These are phyloP conservation scores for Tiliacea citrago DNA, from an alignment of 2,888 invertebrate species.

Conservation along the genomic window DNA sequence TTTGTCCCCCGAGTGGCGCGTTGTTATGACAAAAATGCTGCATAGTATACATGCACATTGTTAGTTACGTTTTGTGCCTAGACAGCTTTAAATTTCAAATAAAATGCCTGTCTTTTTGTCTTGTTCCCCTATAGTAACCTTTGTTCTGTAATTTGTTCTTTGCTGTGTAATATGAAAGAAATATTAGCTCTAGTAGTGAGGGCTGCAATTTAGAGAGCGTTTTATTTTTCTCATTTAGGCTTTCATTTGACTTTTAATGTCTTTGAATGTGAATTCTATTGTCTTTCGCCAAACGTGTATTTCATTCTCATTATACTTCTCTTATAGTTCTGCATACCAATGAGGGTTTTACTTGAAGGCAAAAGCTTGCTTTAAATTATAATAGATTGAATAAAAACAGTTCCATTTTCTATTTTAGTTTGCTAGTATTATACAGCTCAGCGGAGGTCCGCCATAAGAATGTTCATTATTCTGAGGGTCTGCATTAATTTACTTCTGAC, in stretches of 20 bases:
- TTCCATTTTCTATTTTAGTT: not conserved
- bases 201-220: slow-evolving; percentile 4
- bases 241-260: not conserved
- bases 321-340: not conserved
- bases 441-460: slow-evolving; percentile 3
- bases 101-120: slow-evolving; percentile 42
- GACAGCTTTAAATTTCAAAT: slow-evolving; percentile 55
- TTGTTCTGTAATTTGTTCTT: slow-evolving; percentile 43
- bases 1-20: slow-evolving; percentile 61
- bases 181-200: slow-evolving; percentile 10
- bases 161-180: slow-evolving; percentile 31
- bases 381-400: slow-evolving; percentile 1
- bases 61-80: slow-evolving; percentile 58
- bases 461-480: slow-evolving; percentile 33
- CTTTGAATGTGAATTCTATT: too few species aligned
- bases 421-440: not conserved
- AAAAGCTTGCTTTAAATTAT: not conserved
- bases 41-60: slow-evolving; percentile 52
- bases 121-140: slow-evolving; percentile 17
- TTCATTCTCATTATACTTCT: not conserved
- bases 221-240: not conserved
- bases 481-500: slow-evolving; percentile 29
- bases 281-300: not conserved
- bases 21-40: slow-evolving; percentile 68
- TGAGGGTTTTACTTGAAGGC: too few species aligned